Base-by-base conservation (phyloP, 2,888 invertebrate genomes). In the Tigriopus californicus region DNA sequence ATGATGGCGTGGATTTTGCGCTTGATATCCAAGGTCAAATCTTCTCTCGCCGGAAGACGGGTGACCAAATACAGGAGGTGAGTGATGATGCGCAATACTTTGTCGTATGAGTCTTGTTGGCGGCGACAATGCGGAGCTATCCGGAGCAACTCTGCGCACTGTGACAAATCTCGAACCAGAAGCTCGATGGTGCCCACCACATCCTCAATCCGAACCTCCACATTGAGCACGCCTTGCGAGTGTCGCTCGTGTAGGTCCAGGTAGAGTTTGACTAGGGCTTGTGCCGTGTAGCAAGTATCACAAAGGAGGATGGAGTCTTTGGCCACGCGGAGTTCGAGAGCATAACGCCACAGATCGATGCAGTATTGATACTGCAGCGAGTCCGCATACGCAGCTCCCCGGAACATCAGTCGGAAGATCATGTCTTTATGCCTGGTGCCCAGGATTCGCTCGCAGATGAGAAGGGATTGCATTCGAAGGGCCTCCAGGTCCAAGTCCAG, bases 401-500 rank as follows among this genome's bases (percentile, higher is more conserved):
- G 74, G 70, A 79, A 81, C 77, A 82, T 82, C 62, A 83, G 73
- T 52, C 82, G 76, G 48, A 63, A 64, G 24, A 65, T 63, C 57
- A 64, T 61, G 41, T 64, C 64, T 22, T 59, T 59, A 22, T 59
- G 59, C 41, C 18, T 55, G 18, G 41, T 22, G n/a, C 59, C 91
- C 24, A 94, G 76, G 67, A 92, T 83, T 66, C 92, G 77, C 73
- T 87, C 86, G 64, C 85, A 83, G 65, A 92, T 86, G 41, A 94
- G 74, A 65, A 94, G 74, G 68, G 89, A 83, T 73, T 92, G 89
- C 70, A 83, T 81, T 66, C 89, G 77, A 76, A 92, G 80, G 46
- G 80, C 80, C 73, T 92, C 91, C 66, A 85, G 76, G 73, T 94
- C 90, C 1, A 79, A 76, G 53, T 82, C 79, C 48, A 85, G 76